Conservation (phyloP, 2,888 invertebrate genomes). For the Micropterix aruncella region DNA sequence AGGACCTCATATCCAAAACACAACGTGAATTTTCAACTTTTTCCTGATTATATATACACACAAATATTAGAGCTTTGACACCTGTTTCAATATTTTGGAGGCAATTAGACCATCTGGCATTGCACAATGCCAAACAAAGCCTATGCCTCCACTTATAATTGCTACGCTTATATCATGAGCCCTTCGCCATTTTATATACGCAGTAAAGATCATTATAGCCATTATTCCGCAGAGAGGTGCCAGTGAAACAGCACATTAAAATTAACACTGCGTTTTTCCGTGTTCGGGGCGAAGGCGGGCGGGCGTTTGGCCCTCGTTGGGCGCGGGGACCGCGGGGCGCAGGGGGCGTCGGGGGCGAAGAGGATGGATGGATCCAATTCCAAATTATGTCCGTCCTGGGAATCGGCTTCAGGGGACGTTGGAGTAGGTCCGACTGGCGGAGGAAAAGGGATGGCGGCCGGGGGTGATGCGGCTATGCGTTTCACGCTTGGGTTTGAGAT, state of each 20-base stretch:
- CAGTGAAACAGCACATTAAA: neutral
- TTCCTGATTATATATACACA: too few species aligned
- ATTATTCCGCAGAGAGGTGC: too few species aligned
- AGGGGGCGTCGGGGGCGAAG: slow-evolving; percentile 11
- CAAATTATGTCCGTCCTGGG: slow-evolving; percentile 45
- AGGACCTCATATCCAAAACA: too few species aligned
- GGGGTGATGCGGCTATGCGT: neutral
- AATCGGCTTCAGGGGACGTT: slow-evolving; percentile 38
- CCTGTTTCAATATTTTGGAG: too few species aligned
- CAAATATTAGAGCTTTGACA: too few species aligned
- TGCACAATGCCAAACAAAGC: too few species aligned
- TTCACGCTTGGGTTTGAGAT: neutral
- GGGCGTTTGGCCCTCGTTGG: too few species aligned
- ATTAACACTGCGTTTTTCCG: neutral
- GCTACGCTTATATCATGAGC: too few species aligned
- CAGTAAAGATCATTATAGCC: too few species aligned
- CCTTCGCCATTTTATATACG: neutral
- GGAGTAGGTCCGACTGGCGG: slow-evolving; percentile 38
- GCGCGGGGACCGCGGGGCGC: neutral
- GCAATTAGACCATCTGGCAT: too few species aligned
- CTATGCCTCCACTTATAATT: too few species aligned
- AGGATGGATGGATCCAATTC: slow-evolving; percentile 45
- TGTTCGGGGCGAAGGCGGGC: neutral
- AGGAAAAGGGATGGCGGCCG: slow-evolving; percentile 15
- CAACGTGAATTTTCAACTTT: too few species aligned